A percentile compares a stretch with the other conserved stretches of the same genome.
These are phyloP conservation scores for Orussus abietinus DNA, from an alignment of 1,140 invertebrate species.

Conservation along the genomic window DNA sequence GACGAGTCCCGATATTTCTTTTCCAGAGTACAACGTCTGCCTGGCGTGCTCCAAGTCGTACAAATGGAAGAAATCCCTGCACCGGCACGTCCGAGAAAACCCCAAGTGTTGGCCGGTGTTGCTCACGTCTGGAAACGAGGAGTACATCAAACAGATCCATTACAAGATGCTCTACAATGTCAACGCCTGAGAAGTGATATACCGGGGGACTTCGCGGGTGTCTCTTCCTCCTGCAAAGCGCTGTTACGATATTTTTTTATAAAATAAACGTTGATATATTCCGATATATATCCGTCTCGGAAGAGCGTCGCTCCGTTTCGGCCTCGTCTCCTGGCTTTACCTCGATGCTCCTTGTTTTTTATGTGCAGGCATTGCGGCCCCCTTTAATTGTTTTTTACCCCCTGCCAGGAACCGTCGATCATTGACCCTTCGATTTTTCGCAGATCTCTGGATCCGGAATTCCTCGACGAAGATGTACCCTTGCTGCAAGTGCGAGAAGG, in stretches of 20 bases:
- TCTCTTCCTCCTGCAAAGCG: too few species aligned
- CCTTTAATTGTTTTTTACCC: too few species aligned
- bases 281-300: too few species aligned
- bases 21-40: constrained; percentile 48
- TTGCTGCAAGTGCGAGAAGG: constrained; percentile 35
- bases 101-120: constrained; percentile 50
- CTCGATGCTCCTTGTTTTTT: too few species aligned
- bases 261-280: too few species aligned
- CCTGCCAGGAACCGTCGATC: too few species aligned
- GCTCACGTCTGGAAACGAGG: constrained; percentile 40
- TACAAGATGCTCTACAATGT: constrained; percentile 42
- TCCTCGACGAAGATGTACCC: constrained; percentile 16
- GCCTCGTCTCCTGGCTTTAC: too few species aligned
- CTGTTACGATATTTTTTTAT: too few species aligned
- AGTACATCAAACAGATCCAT: constrained; percentile 45
- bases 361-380: too few species aligned
- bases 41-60: constrained; percentile 53
- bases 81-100: constrained; percentile 51
- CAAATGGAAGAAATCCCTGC: constrained; percentile 53
- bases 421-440: constrained; percentile 22
- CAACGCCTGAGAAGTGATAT: constrained; percentile 20
- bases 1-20: constrained; percentile 37
- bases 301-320: too few species aligned
- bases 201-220: too few species aligned
- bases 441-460: too few species aligned